These are phyloP conservation scores for Pampusana beccarii DNA, from an alignment of 2,113 vertebrate species.

Conservation along the genomic window DNA sequence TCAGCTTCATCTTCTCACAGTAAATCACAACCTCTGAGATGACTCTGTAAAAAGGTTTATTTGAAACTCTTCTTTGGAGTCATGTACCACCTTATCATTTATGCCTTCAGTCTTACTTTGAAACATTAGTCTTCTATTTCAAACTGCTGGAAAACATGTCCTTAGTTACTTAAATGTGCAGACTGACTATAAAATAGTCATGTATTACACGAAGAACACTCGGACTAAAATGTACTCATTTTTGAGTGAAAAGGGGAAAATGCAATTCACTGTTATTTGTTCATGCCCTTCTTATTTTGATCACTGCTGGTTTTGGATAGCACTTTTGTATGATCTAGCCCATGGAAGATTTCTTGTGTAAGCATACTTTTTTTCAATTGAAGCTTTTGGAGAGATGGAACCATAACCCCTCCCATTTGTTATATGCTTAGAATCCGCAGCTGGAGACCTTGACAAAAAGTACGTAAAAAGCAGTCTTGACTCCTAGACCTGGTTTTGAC, in stretches of 20 bases:
- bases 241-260: neutral
- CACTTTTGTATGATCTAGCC: neutral
- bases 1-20: neutral
- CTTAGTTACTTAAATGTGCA: neutral
- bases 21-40: neutral
- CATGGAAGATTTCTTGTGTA: neutral
- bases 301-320: neutral
- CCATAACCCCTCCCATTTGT: neutral
- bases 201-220: neutral
- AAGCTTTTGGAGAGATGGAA: neutral
- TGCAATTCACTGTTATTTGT: neutral
- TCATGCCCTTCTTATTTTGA: neutral
- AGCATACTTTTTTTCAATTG: neutral
- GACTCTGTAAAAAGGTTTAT: neutral
- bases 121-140: neutral
- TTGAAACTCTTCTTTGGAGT: neutral
- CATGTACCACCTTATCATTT: neutral
- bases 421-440: neutral
- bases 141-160: neutral
- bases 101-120: neutral
- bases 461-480: neutral
- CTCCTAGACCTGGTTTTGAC: neutral
- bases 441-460: neutral
- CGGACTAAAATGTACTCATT: neutral
- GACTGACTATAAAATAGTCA: neutral